phyloP scores from a whole-genome alignment of 2,888 invertebrate genomes.

The Eumacrocentrus americanus region DNA sequence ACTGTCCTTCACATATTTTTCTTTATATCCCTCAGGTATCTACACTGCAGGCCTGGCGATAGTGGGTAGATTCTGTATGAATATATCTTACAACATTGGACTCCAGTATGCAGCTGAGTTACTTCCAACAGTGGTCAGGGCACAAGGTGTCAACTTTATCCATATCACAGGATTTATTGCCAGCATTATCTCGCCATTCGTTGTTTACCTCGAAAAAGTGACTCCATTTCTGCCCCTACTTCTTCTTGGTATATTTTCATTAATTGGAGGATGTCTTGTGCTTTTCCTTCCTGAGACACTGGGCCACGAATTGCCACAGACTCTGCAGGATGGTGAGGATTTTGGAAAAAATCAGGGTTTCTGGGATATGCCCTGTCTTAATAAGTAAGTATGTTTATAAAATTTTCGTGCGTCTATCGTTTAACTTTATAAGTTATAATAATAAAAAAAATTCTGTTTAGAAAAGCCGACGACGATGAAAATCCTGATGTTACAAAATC shows the following conservation, averaged over 20 bases:
- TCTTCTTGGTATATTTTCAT: conserved; percentile 78
- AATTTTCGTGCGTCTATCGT: not conserved
- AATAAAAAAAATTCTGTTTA: conserved; percentile 38
- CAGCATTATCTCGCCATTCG: conserved; percentile 81
- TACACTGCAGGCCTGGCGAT: conserved; percentile 81
- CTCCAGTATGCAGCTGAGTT: conserved; percentile 89
- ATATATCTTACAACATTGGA: conserved; percentile 89
- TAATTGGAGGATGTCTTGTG: conserved; percentile 77
- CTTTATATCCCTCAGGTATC: too few species aligned
- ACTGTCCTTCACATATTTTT: too few species aligned
- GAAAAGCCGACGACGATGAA: conserved; percentile 57
- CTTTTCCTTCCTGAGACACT: conserved; percentile 85
- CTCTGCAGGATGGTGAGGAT: conserved; percentile 83
- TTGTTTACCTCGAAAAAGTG: conserved; percentile 80
- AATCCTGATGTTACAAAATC: conserved; percentile 48
- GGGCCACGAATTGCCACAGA: conserved; percentile 84
- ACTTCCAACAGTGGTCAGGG: conserved; percentile 84
- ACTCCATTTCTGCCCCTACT: conserved; percentile 77
- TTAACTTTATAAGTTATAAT: too few species aligned
- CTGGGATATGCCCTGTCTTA: conserved; percentile 81
- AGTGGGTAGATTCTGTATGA: conserved; percentile 82
- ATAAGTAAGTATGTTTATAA: conserved; percentile 65
- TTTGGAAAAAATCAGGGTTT: conserved; percentile 82
- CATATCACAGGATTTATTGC: conserved; percentile 89
- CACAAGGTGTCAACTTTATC: conserved; percentile 84